Percentiles rank a stretch among this genome's conserved stretches.
Evolutionary conservation across 2,797 vertebrate species (phyloP).

Genomic region (Cyclura pinguis): DNA sequence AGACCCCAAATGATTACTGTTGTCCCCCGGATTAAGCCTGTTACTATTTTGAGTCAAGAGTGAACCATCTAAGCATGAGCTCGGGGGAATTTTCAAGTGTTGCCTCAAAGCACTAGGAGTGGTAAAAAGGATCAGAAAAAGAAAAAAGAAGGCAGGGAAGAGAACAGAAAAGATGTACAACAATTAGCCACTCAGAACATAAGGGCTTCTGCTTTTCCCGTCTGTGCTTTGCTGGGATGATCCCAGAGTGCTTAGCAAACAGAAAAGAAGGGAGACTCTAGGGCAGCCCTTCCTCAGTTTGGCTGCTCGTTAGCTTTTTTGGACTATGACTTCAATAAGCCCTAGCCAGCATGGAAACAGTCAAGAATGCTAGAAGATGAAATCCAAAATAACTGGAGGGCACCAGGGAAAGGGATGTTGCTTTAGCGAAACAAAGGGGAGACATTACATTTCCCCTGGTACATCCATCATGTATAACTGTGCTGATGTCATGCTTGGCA

Average conservation of each 20-base stretch:
- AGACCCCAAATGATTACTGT: conserved; percentile 54
- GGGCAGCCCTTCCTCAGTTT: background rate
- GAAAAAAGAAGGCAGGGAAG: background rate
- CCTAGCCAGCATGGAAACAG: background rate
- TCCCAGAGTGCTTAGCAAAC: conserved; percentile 30
- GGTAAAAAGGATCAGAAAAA: fast-evolving
- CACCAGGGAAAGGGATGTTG: background rate
- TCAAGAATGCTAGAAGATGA: background rate
- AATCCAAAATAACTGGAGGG: background rate
- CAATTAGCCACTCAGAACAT: background rate
- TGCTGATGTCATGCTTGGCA: background rate
- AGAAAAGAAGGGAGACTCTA: conserved; percentile 34
- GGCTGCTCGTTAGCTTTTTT: background rate
- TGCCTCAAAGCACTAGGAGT: conserved; percentile 8
- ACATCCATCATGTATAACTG: background rate
- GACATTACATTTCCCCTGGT: background rate
- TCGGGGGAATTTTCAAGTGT: conserved; percentile 50
- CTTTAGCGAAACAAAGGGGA: background rate
- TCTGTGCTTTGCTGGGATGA: background rate
- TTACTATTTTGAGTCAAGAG: conserved; percentile 67
- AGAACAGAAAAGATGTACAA: conserved; percentile 13
- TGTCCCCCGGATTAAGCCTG: conserved; percentile 67
- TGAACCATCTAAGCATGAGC: conserved; percentile 54
- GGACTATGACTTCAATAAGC: background rate
- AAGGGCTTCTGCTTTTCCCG: background rate